phyloP scores from a whole-genome alignment of 2,888 invertebrate species.

The Lypha dubia region DNA sequence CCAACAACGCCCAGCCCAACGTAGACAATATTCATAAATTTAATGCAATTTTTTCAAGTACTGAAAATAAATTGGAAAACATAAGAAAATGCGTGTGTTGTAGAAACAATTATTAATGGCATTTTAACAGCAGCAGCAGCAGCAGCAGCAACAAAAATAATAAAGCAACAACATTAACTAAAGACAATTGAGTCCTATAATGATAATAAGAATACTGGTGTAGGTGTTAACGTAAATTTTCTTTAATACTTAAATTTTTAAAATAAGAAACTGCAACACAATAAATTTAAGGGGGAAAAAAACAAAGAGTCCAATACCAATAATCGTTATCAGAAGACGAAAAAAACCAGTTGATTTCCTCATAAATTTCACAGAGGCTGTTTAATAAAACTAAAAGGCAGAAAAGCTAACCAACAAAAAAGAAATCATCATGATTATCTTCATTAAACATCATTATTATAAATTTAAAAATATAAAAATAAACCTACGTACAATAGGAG shows the following conservation, averaged over 20 bases:
- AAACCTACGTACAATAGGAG: conserved; percentile 32
- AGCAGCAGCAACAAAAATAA: background rate
- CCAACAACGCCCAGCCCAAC: conserved; percentile 45
- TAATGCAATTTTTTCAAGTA: conserved; percentile 17
- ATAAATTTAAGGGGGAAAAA: background rate
- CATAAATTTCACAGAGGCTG: conserved; percentile 2
- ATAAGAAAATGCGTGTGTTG: conserved; percentile 33
- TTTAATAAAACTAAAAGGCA: background rate
- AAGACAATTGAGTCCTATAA: conserved; percentile 7
- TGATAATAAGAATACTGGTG: background rate
- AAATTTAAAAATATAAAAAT: background rate
- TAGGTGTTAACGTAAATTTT: conserved; percentile 21
- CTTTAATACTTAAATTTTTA: background rate
- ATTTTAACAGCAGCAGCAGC: background rate
- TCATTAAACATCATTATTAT: background rate
- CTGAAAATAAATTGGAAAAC: conserved; percentile 8
- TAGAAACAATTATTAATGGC: conserved; percentile 37
- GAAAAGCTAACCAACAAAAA: background rate
- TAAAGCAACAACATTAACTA: background rate
- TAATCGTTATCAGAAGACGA: background rate
- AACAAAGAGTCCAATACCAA: background rate
- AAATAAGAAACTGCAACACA: conserved; percentile 1
- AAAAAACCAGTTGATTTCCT: conserved; percentile 21
- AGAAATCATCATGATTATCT: conserved; percentile 1
- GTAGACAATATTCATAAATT: conserved; percentile 23